phyloP scores from a whole-genome alignment of 2,797 vertebrate genomes.

The Eulemur mongoz region DNA sequence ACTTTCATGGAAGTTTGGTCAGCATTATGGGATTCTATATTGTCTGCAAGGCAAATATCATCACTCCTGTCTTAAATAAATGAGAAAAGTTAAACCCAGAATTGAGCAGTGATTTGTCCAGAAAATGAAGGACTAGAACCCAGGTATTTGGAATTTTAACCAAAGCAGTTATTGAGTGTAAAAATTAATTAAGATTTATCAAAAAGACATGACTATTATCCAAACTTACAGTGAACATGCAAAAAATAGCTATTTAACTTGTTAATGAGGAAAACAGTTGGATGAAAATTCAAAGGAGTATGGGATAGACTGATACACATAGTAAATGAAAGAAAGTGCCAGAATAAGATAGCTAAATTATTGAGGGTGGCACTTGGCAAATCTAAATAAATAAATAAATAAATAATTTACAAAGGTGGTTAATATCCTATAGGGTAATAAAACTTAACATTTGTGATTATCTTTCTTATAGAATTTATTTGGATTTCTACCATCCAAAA shows the following conservation, averaged over 20 bases:
- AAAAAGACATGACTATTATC: not conserved
- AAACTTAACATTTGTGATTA: not conserved
- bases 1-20: not conserved
- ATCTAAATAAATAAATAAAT: too few species aligned
- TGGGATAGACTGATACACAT: not conserved
- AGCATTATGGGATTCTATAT: not conserved
- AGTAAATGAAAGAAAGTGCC: not conserved
- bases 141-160: not conserved
- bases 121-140: not conserved
- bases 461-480: not conserved
- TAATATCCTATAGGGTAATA: not conserved
- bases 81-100: not conserved
- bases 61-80: slow-evolving; percentile 21
- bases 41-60: not conserved
- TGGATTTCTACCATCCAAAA: not conserved
- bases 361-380: not conserved
- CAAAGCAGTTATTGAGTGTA: not conserved
- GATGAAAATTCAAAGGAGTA: not conserved
- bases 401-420: not conserved
- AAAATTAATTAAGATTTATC: not conserved
- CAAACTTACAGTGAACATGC: not conserved
- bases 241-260: not conserved
- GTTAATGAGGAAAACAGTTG: not conserved
- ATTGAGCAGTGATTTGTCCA: not conserved
- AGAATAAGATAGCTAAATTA: not conserved